These are phyloP conservation scores for Anthopleura xanthogrammica DNA, from an alignment of 92 coral and sea anemone genomes.

Conservation along the genomic window DNA sequence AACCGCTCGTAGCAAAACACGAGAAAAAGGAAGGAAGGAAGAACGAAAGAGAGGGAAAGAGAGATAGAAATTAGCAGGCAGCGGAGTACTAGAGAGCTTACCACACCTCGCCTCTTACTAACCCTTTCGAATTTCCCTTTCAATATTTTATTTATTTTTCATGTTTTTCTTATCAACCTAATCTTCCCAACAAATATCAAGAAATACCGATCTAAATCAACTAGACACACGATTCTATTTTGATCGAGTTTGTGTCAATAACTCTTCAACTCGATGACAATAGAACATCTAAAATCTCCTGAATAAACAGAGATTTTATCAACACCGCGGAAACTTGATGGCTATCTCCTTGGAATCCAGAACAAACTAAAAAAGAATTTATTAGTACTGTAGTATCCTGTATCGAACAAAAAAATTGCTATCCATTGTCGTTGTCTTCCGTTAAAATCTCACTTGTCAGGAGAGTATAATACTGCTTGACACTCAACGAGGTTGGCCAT, in stretches of 20 bases:
- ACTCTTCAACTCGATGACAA: conserved; percentile 7
- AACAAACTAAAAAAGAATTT: background rate
- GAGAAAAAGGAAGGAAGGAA: background rate
- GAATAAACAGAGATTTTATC: background rate
- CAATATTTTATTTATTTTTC: background rate
- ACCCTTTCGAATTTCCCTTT: background rate
- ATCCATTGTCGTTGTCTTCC: conserved; percentile 24
- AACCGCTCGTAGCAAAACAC: no score
- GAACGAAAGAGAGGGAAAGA: background rate
- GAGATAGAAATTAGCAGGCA: background rate
- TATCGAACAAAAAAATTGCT: background rate
- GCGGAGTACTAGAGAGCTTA: background rate
- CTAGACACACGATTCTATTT: background rate
- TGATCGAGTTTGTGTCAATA: background rate
- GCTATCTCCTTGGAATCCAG: background rate
- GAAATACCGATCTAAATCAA: background rate
- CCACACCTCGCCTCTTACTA: background rate
- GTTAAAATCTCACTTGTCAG: conserved; percentile 15
- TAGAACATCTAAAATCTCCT: background rate
- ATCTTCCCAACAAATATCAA: background rate
- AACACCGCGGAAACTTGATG: background rate
- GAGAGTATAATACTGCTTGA: background rate
- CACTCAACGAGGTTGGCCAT: background rate
- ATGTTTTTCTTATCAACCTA: background rate
- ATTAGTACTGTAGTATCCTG: conserved; percentile 17